These are phyloP conservation scores for Ditylenchus weischeri DNA, from an alignment of 2,888 invertebrate species.

Conservation along the genomic window DNA sequence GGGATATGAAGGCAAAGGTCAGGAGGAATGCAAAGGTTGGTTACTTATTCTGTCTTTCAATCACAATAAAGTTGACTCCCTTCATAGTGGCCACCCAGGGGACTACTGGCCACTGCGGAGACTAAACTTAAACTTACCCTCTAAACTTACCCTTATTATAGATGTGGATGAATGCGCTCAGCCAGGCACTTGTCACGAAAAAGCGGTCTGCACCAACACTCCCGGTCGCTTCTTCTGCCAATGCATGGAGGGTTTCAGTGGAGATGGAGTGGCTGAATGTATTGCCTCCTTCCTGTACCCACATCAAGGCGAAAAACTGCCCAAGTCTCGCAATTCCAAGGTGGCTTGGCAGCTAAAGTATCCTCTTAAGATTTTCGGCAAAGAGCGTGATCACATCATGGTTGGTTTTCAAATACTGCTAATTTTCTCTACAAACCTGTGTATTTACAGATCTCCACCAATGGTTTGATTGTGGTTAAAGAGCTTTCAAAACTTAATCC, in stretches of 20 bases:
- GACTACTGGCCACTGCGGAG: too few species aligned
- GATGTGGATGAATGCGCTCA: constrained; percentile 53
- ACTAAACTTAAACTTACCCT: too few species aligned
- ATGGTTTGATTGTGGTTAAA: constrained; percentile 50
- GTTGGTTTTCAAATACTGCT: constrained; percentile 22
- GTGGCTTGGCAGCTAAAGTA: constrained; percentile 45
- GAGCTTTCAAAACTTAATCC: constrained; percentile 30
- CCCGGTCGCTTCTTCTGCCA: constrained; percentile 58
- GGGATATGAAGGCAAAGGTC: constrained; percentile 56
- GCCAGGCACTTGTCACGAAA: constrained; percentile 46
- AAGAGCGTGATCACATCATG: constrained; percentile 40
- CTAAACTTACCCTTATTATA: constrained; percentile 17
- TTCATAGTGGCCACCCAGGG: too few species aligned
- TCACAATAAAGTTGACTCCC: too few species aligned
- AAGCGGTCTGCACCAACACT: constrained; percentile 55
- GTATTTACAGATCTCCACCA: constrained; percentile 47
- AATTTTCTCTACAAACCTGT: background rate
- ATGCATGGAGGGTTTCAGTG: constrained; percentile 52
- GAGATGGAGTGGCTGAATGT: constrained; percentile 53
- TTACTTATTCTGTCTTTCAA: background rate
- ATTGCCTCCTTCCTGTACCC: constrained; percentile 47
- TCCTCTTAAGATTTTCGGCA: constrained; percentile 53
- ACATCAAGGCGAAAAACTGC: constrained; percentile 44
- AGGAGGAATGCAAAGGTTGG: constrained; percentile 47
- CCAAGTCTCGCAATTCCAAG: constrained; percentile 43